Evolutionary conservation across 2,113 vertebrate genomes (phyloP).

Genomic region (Semnornis frantzii): DNA sequence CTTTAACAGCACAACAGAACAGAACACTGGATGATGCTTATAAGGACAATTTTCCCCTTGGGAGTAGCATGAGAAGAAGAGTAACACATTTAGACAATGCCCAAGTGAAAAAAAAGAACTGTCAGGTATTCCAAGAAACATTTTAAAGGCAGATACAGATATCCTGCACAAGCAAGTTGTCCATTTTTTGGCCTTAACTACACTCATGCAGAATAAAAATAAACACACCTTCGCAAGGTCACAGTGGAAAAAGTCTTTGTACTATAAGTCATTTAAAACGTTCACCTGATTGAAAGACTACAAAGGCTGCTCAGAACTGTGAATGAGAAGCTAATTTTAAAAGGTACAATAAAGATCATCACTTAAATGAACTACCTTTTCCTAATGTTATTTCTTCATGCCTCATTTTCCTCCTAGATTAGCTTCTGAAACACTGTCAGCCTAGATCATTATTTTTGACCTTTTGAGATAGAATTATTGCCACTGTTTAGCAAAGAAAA

Average conservation of each 20-base stretch:
- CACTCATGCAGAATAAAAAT: background rate
- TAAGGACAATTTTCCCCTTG: background rate
- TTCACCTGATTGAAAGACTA: background rate
- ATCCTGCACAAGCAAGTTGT: background rate
- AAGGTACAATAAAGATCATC: background rate
- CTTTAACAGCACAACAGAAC: background rate
- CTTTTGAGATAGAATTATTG: background rate
- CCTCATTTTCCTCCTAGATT: background rate
- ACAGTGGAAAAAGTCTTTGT: background rate
- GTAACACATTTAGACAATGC: background rate
- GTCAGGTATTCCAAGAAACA: background rate
- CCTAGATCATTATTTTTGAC: constrained; percentile 1
- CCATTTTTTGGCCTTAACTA: background rate
- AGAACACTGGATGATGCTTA: background rate
- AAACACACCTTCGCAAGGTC: background rate
- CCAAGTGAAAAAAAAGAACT: background rate
- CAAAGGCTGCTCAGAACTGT: background rate
- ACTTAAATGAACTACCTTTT: background rate
- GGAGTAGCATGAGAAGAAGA: background rate
- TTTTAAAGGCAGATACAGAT: background rate
- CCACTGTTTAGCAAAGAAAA: background rate
- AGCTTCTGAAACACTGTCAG: constrained; percentile 23
- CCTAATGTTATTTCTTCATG: background rate
- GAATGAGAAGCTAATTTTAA: background rate
- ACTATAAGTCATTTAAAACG: background rate